A percentile compares a stretch with the other conserved stretches of the same genome.
These are phyloP conservation scores for Lagothrix lagotricha DNA, from an alignment of 2,797 vertebrate genomes.

Conservation along the genomic window DNA sequence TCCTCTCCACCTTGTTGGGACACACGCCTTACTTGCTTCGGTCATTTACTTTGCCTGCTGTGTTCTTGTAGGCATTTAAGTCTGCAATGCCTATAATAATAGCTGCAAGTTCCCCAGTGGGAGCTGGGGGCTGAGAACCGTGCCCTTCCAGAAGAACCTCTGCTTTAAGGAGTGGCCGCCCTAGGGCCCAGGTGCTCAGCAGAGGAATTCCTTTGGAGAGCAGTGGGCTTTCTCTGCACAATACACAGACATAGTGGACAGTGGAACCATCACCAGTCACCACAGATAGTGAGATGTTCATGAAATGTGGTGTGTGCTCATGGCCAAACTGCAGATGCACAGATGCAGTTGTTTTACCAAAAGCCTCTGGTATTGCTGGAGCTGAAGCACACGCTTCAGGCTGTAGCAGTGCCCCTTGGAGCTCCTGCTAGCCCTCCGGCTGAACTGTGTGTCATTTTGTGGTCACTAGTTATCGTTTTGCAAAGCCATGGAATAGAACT, in stretches of 20 bases:
- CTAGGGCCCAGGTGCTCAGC: not conserved
- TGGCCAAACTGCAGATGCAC: not conserved
- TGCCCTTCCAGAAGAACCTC: rapidly evolving
- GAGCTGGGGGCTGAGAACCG: not conserved
- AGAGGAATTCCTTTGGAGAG: not conserved
- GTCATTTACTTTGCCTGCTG: not conserved
- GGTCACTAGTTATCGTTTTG: not conserved
- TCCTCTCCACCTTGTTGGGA: rapidly evolving
- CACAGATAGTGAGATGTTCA: not conserved
- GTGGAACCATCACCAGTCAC: not conserved
- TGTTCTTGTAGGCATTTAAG: not conserved
- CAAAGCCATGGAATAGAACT: not conserved
- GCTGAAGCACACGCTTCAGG: not conserved
- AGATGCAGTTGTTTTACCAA: not conserved
- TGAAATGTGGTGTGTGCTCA: not conserved
- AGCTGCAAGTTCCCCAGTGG: not conserved
- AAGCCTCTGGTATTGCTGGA: not conserved
- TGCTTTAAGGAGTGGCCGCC: not conserved
- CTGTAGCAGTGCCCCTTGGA: not conserved
- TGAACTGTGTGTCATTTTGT: not conserved
- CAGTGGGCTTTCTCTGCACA: not conserved
- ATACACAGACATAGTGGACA: rapidly evolving
- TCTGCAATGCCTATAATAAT: not conserved
- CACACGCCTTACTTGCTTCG: not conserved
- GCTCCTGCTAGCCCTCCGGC: not conserved